Evolutionary conservation across 2,888 invertebrate species (phyloP), one percentile per base, ranked within the genome.

Genomic region (Zhengitettix transpicula): DNA sequence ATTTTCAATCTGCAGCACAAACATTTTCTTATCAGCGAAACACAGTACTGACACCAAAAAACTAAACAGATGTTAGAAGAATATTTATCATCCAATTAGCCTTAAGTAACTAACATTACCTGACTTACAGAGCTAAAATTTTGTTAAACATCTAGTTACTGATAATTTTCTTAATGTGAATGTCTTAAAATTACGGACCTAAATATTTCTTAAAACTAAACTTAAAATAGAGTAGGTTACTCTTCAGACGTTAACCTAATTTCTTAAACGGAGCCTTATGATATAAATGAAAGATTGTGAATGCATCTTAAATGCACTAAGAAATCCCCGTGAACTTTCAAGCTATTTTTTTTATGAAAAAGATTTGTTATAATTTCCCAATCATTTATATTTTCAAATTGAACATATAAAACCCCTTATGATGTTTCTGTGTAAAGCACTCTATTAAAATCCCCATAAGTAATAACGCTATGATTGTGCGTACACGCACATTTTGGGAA

Each of bases 111-210:
- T 58, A 55, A 61, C 55, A 40, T 15, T 52, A 52, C 40, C 28
- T 58, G 52, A 55, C 61, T 61, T 61, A 61, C 58, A 52, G 55
- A 58, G 58, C 60, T 60, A 60, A 55, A 54, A 55, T 47, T 59
- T 59, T 59, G 51, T 59, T 40, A 55, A 59, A 60, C 60, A 60
- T 53, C 60, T 60, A 60, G 40, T 41, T 54, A 52, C 16, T 41
- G 10, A 56, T 10, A 54, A 60, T 56, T 60, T 57, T 56, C 59
- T 59, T 63, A 60, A 57, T 58, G 60, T 58, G 63, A 61, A 61
- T 59, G 54, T 55, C 63, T 63, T 63, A 63, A 61, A 56, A 63
- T 61, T 63, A 63, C 57, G 47, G 63, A 60, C 60, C 60, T 61
- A 60, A 58, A 60, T 61, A 58, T 58, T 28, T 61, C 61, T 61